Base-by-base conservation (phyloP, 2,797 vertebrate genomes). In the Myotis daubentonii region DNA sequence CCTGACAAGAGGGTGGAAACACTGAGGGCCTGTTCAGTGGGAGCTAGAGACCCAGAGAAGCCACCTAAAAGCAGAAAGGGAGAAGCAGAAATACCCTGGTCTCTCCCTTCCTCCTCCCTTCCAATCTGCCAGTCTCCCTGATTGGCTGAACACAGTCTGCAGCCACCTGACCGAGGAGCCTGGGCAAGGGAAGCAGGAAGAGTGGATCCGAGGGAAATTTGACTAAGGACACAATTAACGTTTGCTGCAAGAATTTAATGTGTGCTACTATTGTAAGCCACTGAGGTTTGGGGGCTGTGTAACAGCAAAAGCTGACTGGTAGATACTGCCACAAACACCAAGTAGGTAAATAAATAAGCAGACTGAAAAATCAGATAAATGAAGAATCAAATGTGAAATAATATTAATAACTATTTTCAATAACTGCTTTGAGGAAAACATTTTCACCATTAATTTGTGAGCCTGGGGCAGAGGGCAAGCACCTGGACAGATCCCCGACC, bases 401-500 rank as follows among this genome's bases (percentile, higher is more conserved):
- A 55, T 19, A 28, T 23, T 28, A 93, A 92, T 47, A 76, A 79
- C 36, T 90, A 75, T 23, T 92, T 96, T 66, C n/a, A 87, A 41
- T n/a, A 75, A 76, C 5, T 72, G 60, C 57, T 89, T 57, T 82
- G 53, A 91, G 49, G 41, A 87, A 95, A 95, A 89, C 55, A 92
- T 70, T 91, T 66, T 33, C 51, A 89, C 66, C 66, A 68, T 85
- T 89, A 68, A 82, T 55, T 6, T 51, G 60, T 36, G 68, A 90
- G 53, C 8, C 47, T 38, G 62, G n/a, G 49, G 51, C 25, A 49
- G 49, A 62, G 6, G 28, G 36, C 47, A 57, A 81, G 55, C n/a
- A 79, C 38, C 79, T 1, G 3, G 4, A 75, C 7, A 62, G 30
- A 62, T 19, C 47, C 68, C 76, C 15, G 74, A 8, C 47, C 60